Conservation (phyloP, 2,888 invertebrate species). For the Orgyia antiqua region DNA sequence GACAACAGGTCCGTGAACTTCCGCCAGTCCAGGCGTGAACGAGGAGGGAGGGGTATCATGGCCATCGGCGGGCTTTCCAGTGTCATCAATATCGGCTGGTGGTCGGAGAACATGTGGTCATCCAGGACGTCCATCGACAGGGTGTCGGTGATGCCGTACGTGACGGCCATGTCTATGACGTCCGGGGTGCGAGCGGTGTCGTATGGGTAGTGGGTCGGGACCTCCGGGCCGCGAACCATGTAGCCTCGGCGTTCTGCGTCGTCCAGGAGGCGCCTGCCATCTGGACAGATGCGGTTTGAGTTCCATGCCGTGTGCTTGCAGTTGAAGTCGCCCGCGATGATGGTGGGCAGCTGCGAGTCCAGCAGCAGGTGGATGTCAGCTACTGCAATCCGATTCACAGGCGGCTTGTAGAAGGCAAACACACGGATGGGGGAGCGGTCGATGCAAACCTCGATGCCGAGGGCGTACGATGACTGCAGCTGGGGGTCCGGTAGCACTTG, state of each 20-base stretch:
- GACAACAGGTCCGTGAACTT: background rate
- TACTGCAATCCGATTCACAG: background rate
- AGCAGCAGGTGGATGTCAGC: background rate
- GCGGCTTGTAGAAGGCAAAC: background rate
- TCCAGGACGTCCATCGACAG: background rate
- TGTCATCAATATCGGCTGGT: background rate
- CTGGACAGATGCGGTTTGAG: background rate
- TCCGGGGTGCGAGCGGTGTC: background rate
- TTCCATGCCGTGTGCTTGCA: background rate
- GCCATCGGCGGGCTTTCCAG: background rate
- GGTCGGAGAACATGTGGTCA: background rate
- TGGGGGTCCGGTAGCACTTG: background rate
- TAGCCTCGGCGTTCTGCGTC: background rate
- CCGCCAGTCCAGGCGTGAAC: background rate
- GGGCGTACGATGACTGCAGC: background rate
- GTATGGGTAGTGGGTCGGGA: constrained; percentile 1
- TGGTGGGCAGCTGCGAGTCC: background rate
- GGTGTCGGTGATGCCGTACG: background rate
- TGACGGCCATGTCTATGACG: background rate
- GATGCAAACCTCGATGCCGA: background rate
- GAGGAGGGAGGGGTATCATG: background rate
- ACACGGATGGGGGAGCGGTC: background rate
- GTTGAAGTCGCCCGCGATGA: background rate
- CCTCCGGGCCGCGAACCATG: background rate
- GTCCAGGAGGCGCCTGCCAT: background rate